Evolutionary conservation across 2,888 invertebrate genomes (phyloP).

Genomic region (Teleiodes luculella): DNA sequence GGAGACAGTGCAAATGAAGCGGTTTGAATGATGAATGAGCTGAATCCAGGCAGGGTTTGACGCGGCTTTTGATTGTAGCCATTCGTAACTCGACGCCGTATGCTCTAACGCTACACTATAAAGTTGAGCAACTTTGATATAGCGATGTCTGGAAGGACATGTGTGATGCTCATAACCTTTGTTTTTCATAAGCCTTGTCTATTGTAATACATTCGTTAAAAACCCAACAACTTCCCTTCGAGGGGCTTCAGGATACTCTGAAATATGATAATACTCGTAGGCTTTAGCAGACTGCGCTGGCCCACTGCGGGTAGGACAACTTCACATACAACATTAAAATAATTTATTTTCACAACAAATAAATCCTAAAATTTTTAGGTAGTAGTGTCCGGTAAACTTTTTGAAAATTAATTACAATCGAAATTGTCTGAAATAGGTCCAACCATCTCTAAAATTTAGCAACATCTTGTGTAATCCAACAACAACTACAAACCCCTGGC

Average conservation of each 20-base stretch:
- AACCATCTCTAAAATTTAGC: no score
- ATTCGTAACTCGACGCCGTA: constrained; percentile 18
- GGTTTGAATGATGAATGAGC: constrained; percentile 41
- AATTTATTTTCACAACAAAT: no score
- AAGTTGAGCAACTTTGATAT: neutral
- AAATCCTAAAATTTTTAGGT: no score
- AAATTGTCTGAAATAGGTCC: no score
- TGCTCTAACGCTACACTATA: constrained; percentile 12
- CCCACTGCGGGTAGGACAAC: no score
- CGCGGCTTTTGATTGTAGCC: constrained; percentile 45
- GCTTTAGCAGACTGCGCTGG: neutral
- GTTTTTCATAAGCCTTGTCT: neutral
- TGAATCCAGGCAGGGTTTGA: constrained; percentile 36
- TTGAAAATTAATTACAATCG: no score
- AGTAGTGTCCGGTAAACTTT: no score
- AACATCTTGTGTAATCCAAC: no score
- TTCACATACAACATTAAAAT: no score
- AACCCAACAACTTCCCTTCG: neutral
- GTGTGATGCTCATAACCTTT: neutral
- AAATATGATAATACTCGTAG: neutral
- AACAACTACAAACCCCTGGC: no score
- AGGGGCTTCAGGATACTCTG: neutral
- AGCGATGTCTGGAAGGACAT: neutral
- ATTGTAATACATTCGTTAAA: neutral
- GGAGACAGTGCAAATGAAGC: constrained; percentile 15